Percentiles rank a stretch among this genome's conserved stretches.
Evolutionary conservation across 2,888 invertebrate species (phyloP).

Genomic region (Caenorhabditis japonica): DNA sequence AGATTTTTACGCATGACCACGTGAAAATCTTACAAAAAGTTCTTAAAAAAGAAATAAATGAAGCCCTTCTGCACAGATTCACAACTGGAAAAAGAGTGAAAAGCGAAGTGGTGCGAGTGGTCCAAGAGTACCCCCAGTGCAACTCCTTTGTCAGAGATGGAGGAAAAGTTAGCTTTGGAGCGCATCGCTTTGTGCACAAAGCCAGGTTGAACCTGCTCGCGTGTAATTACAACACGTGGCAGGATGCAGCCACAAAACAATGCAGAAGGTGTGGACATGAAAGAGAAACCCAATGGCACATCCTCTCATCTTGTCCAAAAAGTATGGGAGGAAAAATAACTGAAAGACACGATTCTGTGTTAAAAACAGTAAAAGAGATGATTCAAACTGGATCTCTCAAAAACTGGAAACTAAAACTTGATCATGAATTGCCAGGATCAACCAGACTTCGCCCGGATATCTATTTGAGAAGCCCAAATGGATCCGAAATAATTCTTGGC

Average conservation of each 20-base stretch:
- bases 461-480: neutral
- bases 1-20: neutral
- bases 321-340: neutral
- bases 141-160: slow-evolving; percentile 7
- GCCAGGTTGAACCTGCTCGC: slow-evolving; percentile 6
- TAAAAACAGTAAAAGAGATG: neutral
- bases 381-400: neutral
- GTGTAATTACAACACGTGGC: neutral
- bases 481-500: neutral
- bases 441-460: neutral
- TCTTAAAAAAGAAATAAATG: slow-evolving; percentile 5
- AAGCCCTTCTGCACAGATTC: slow-evolving; percentile 3
- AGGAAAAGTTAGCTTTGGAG: neutral
- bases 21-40: neutral
- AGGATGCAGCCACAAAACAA: neutral
- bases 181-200: neutral
- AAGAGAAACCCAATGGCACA: slow-evolving; percentile 2
- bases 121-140: slow-evolving; percentile 4
- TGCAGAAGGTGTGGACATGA: slow-evolving; percentile 4
- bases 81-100: neutral
- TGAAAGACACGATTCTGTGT: slow-evolving; percentile 1
- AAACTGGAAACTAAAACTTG: neutral
- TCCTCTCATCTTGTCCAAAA: neutral
- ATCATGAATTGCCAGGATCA: neutral
- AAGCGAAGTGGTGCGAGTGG: neutral